Base-by-base conservation (phyloP, 2,888 invertebrate species). In the Idaea dimidiata region DNA sequence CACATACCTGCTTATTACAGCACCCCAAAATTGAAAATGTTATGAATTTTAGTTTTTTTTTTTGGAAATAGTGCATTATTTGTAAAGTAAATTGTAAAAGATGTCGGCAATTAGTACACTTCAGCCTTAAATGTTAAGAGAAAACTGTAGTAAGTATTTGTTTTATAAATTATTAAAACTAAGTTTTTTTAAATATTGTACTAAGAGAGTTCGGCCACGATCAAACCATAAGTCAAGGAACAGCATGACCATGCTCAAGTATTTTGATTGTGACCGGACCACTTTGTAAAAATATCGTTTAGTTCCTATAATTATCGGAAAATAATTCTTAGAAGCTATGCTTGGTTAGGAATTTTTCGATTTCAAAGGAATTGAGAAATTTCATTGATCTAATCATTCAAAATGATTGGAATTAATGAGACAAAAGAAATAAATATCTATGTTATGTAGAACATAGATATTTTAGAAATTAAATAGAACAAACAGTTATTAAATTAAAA, bases 101-200 rank as follows among this genome's bases (percentile, higher is more conserved):
- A 71, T 72, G 69, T 68, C 73, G 14, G 43, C 43, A 43, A 43
- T 43, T 43, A 43, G 14, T 43, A 10, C 43, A 43, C 43, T 14
- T 14, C 72, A 72, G 73, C 73, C 74, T 77, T 76, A 64, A 65
- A 62, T 60, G n/a, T 58, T 64, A 60, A 73, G 62, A 65, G 43
- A 43, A 43, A 43, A 43, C 14, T 74, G 66, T n/a, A n/a, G n/a
- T n/a, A n/a, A n/a, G n/a, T 73, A 66, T 43, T 43, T 43, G 43
- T 72, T 76, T 72, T 76, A 76, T 75, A 70, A 72, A 72, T 77
- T 81, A 78, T 80, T 77, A 71, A 57, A 33, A 60, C 17, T 43
- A 71, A 57, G 54, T 43, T 58, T 17, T 59, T 55, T 59, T 61
- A 59, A 53, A 56, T 33, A 10, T 14, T 8, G 32, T 32, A 43